These are phyloP conservation scores for Parasteatoda lunata DNA, from an alignment of 2,888 invertebrate species.

Conservation along the genomic window DNA sequence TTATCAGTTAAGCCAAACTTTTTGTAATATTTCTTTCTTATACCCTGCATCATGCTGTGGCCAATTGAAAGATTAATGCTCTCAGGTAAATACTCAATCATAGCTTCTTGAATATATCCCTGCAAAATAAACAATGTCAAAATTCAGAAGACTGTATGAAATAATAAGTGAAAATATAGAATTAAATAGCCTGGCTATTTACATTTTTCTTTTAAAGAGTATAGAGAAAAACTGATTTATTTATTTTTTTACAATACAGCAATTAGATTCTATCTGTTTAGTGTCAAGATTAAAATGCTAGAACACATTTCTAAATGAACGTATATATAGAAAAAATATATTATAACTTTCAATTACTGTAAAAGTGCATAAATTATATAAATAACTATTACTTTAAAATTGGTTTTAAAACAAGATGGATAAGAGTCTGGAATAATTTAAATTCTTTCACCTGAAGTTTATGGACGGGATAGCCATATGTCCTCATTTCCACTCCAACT, in stretches of 20 bases:
- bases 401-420: background rate
- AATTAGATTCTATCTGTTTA: too few relatives aligned
- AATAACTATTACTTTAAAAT: background rate
- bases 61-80: conserved; percentile 30
- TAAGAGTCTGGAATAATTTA: too few relatives aligned
- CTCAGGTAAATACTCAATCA: conserved; percentile 40
- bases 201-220: too few relatives aligned
- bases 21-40: conserved; percentile 52
- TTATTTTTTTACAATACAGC: too few relatives aligned
- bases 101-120: conserved; percentile 48
- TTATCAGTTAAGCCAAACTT: conserved; percentile 55
- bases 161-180: background rate
- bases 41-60: conserved; percentile 34
- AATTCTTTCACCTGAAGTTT: conserved; percentile 72
- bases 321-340: too few relatives aligned
- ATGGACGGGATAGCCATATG: conserved; percentile 74
- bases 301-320: too few relatives aligned
- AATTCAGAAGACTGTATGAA: background rate
- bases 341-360: too few relatives aligned
- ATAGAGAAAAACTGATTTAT: too few relatives aligned
- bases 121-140: conserved; percentile 3
- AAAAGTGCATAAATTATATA: too few relatives aligned
- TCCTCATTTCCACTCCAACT: conserved; percentile 72
- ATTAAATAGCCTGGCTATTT: too few relatives aligned
- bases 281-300: too few relatives aligned